A percentile compares a stretch with the other conserved stretches of the same genome.
phyloP scores from a whole-genome alignment of 2,888 invertebrate genomes.

The Synergus itoensis region DNA sequence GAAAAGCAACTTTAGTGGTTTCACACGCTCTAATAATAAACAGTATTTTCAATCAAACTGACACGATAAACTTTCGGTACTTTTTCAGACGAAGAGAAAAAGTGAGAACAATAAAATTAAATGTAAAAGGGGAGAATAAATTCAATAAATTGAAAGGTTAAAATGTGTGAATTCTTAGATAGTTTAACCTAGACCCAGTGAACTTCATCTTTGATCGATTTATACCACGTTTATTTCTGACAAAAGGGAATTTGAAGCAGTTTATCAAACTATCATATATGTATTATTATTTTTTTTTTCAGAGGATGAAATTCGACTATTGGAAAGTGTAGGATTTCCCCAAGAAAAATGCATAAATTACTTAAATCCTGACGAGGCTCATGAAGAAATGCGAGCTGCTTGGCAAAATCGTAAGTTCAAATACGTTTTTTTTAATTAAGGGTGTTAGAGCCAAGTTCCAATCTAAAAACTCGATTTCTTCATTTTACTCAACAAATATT shows the following conservation, averaged over 20 bases:
- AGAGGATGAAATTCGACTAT: constrained; percentile 86
- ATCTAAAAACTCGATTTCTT: no score
- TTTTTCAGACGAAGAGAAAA: background rate
- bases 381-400: constrained; percentile 87
- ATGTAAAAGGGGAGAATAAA: background rate
- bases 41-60: background rate
- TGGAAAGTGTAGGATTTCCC: constrained; percentile 84
- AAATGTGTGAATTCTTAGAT: background rate
- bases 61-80: background rate
- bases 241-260: background rate
- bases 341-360: constrained; percentile 89
- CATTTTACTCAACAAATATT: no score
- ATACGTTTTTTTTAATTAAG: no score
- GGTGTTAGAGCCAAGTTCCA: no score
- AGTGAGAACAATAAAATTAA: background rate
- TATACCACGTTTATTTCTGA: constrained; percentile 43
- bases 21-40: background rate
- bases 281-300: constrained; percentile 69
- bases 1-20: no score
- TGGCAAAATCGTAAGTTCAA: constrained; percentile 81
- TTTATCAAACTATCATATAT: background rate
- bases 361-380: constrained; percentile 83
- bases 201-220: constrained; percentile 58
- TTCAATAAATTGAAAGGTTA: background rate
- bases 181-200: constrained; percentile 51